These are phyloP conservation scores for Corythornis vintsioides DNA, from an alignment of 2,113 vertebrate species.

Conservation along the genomic window DNA sequence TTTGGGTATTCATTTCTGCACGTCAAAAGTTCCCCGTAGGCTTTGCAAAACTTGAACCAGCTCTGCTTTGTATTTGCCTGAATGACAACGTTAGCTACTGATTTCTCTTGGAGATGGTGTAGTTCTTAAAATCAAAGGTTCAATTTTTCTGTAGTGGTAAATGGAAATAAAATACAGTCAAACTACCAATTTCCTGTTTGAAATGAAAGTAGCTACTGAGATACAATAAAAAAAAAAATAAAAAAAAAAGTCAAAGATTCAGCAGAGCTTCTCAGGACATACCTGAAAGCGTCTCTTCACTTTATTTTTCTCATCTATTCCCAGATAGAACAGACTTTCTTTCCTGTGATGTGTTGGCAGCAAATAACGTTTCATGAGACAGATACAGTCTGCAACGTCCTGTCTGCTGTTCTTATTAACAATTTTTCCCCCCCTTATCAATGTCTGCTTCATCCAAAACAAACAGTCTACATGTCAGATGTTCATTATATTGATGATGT, in stretches of 20 bases:
- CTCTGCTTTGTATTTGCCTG: constrained; percentile 37
- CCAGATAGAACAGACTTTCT: neutral
- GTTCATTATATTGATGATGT: constrained; percentile 55
- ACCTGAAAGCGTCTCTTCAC: neutral
- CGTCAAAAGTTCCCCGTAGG: neutral
- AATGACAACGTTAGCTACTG: constrained; percentile 16
- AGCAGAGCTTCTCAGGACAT: neutral
- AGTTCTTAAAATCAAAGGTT: constrained; percentile 28
- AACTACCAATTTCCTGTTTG: constrained; percentile 40
- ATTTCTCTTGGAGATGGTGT: neutral
- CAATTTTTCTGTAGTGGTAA: neutral
- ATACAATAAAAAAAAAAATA: neutral
- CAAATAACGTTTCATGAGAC: constrained; percentile 38
- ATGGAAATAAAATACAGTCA: constrained; percentile 44
- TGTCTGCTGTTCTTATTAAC: constrained; percentile 38
- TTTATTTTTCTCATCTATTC: constrained; percentile 32
- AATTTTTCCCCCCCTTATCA: constrained; percentile 2
- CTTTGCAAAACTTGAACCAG: neutral
- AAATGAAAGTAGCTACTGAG: constrained; percentile 5
- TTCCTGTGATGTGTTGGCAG: constrained; percentile 16
- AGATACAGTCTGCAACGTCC: constrained; percentile 9
- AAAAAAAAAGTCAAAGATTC: neutral
- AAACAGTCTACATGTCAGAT: constrained; percentile 33
- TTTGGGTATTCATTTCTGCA: constrained; percentile 35
- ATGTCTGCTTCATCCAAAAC: constrained; percentile 19